Base-by-base conservation (phyloP, 35 echinoderm and acorn worm species). In the Apostichopus parvimensis region DNA sequence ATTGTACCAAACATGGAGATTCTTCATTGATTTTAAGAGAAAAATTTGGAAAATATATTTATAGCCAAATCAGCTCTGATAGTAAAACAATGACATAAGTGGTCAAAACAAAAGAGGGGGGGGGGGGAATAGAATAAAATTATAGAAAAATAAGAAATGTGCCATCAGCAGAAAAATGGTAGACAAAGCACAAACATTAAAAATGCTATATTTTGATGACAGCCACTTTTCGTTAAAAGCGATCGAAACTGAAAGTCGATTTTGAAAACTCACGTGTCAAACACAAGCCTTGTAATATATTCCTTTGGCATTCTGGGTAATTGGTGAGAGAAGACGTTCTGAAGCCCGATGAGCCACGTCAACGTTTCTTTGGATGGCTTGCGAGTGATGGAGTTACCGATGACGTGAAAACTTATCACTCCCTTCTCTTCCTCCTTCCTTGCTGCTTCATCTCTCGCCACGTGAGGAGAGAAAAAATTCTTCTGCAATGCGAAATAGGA, bases 281-380 rank as follows among this genome's bases (percentile, higher is more conserved):
- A 95, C 12, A 95, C 97, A 10, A 96, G 95, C 82, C 97, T 96
- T 21, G 97, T 99, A 83, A 99, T 99, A 58, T 99, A 99, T 53
- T 99, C 97, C 91, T 99, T 99, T 6, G 97, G 97, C 97, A 99
- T 99, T 89, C 97, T 93, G 56, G 97, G 97, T 17, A 99, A 73
- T 52, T 99, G 97, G 59, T 99, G 97, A 76, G 97, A 99, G 93
- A 99, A 99, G 54, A 99, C 97, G 89, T 99, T 99, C 92, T 99
- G 97, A 12, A 99, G 84, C 11, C 97, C 97, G 17, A 99, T 94
- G 60, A 99, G 88, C 97, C 97, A 99, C n/a, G 93, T 95, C 13
- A 99, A 79, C 1, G 95, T 96, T 73, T 99, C 92, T 78, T 83
- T 94, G 11, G 97, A 99, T 8, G 97, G 97, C 54, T 94, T 99